Conservation (phyloP, 1,140 invertebrate genomes). For the Penaeus indicus region DNA sequence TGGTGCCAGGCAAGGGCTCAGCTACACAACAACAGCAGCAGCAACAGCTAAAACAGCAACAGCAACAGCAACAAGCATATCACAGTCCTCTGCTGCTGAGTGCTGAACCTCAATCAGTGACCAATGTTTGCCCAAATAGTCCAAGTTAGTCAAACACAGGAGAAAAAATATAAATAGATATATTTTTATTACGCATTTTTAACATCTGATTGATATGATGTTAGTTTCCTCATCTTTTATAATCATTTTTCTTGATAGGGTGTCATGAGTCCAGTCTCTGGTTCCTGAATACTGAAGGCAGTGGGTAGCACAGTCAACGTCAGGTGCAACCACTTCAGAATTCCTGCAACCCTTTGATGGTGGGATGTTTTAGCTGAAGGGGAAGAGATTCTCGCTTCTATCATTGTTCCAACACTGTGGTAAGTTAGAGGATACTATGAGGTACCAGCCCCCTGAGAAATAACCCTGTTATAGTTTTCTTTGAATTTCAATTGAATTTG, state of each 20-base stretch:
- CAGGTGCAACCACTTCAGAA: conserved; percentile 46
- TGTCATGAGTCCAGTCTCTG: conserved; percentile 53
- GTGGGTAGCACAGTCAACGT: conserved; percentile 36
- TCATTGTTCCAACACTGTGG: conserved; percentile 58
- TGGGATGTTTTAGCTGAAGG: conserved; percentile 56
- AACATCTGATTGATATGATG: neutral
- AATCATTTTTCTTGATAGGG: conserved; percentile 10
- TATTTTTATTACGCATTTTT: too few species aligned
- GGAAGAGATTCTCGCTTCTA: conserved; percentile 50
- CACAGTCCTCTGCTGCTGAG: conserved; percentile 29
- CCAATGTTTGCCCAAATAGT: conserved; percentile 60
- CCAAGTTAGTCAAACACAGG: conserved; percentile 4
- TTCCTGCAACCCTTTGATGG: conserved; percentile 58
- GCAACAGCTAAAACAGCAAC: neutral
- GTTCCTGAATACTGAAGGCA: conserved; percentile 39
- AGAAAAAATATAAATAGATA: too few species aligned
- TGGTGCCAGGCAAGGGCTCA: conserved; percentile 24
- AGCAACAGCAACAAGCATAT: conserved; percentile 21
- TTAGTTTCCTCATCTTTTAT: neutral
- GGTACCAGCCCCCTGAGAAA: too few species aligned
- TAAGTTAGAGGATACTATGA: neutral
- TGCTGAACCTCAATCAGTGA: conserved; percentile 56
- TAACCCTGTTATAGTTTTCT: too few species aligned
- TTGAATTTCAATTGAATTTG: too few species aligned
- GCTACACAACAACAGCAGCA: neutral